Base-by-base conservation (phyloP, 2,797 vertebrate genomes). In the Clamator glandarius region DNA sequence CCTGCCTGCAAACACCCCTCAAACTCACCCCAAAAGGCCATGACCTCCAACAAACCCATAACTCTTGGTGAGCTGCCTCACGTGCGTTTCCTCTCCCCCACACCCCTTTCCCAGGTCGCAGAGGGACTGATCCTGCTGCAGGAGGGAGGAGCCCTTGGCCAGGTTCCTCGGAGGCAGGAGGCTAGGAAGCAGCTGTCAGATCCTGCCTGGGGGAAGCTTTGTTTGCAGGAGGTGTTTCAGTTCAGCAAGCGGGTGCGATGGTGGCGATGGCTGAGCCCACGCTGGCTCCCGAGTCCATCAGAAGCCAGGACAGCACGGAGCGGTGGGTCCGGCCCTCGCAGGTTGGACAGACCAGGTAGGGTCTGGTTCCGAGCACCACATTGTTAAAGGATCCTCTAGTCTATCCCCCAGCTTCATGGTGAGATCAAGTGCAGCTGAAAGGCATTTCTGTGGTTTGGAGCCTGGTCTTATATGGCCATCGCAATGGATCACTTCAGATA, bases 391-490 rank as follows among this genome's bases (percentile, higher is more conserved):
- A 2, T 72, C 26, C 3, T 18, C 7, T 3, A 4, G 54, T 41
- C 74, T 33, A 61, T 39, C n/a, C 41, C 46, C 16, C 24, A 4
- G 35, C 63, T 91, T 90, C 64, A 11, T 64, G 90, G 41, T 14
- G 73, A 81, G 95, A 81, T 86, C 87, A 64, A 92, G 90, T 46
- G 58, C 86, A 66, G 83, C 95, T 80, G 79, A 46, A 41, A 94
- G 52, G 87, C 80, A 19, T 92, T 89, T 86, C 92, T 93, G 90
- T 74, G 86, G 80, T 88, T 94, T 86, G 69, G 92, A 92, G 83
- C 17, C 94, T 95, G 92, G 75, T 92, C 92, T 87, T 89, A 85
- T 85, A 83, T 74, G 94, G 89, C 46, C 62, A 80, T 92, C 61
- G 64, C 33, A 5, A 67, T 15, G 83, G 80, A 74, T 85, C 4